Evolutionary conservation across 2,113 vertebrate genomes (phyloP).

Genomic region (Limanda limanda): DNA sequence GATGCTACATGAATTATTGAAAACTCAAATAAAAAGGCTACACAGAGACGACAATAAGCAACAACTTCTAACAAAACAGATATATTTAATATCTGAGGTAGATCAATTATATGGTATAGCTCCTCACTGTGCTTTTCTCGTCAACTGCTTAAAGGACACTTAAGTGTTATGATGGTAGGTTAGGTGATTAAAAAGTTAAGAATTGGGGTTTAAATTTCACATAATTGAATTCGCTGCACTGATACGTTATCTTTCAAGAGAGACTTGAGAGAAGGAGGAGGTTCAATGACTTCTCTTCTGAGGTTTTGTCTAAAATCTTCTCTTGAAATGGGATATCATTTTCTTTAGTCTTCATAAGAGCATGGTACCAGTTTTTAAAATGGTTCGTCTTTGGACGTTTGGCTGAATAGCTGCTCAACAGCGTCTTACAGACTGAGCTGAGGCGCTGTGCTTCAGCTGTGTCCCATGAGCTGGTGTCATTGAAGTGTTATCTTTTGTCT

Average conservation of each 20-base stretch:
- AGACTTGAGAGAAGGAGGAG: background rate
- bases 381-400: constrained; percentile 10
- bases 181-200: background rate
- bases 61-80: background rate
- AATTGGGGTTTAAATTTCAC: background rate
- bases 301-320: background rate
- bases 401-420: background rate
- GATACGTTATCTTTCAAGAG: background rate
- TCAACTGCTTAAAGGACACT: too few relatives aligned
- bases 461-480: constrained; percentile 41
- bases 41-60: too few relatives aligned
- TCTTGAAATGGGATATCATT: background rate
- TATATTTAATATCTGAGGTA: background rate
- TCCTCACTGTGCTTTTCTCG: too few relatives aligned
- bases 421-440: background rate
- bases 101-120: too few relatives aligned
- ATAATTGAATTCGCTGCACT: background rate
- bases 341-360: constrained; percentile 11
- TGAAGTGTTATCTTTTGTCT: constrained; percentile 48
- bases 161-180: background rate
- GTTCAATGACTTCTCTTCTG: background rate
- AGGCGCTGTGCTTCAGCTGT: background rate
- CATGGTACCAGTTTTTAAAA: background rate
- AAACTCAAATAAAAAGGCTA: too few relatives aligned
- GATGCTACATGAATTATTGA: too few relatives aligned